Percentiles rank a stretch among this genome's conserved stretches.
Evolutionary conservation across 2,797 vertebrate species (phyloP).

Genomic region (Schizopygopsis malacanthus): DNA sequence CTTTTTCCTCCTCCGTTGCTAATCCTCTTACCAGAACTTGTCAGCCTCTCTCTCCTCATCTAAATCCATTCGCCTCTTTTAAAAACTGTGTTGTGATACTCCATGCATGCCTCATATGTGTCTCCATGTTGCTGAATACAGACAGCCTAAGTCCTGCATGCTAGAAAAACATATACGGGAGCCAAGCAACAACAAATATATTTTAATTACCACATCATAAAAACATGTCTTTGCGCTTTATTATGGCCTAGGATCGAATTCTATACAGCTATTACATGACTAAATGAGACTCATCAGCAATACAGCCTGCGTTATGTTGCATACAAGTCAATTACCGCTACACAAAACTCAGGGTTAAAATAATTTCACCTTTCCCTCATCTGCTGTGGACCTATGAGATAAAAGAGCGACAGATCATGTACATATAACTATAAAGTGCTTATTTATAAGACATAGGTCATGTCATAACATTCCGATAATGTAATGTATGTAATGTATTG

Average conservation of each 20-base stretch:
- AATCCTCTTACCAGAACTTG: conserved; percentile 82
- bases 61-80: conserved; percentile 72
- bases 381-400: neutral
- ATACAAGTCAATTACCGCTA: neutral
- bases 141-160: neutral
- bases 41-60: conserved; percentile 75
- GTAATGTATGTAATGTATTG: neutral
- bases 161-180: neutral
- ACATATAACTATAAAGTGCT: neutral
- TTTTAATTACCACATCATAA: neutral
- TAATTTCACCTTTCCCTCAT: neutral
- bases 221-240: neutral
- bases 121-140: conserved; percentile 29
- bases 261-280: neutral
- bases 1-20: conserved; percentile 59
- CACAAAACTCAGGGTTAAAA: neutral
- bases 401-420: neutral
- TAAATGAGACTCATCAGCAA: neutral
- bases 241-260: neutral
- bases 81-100: conserved; percentile 50
- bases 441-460: neutral
- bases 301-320: neutral
- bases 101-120: conserved; percentile 42
- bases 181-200: neutral
- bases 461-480: neutral